Conservation (phyloP, 2,888 invertebrate species). For the Neelides folsomi region DNA sequence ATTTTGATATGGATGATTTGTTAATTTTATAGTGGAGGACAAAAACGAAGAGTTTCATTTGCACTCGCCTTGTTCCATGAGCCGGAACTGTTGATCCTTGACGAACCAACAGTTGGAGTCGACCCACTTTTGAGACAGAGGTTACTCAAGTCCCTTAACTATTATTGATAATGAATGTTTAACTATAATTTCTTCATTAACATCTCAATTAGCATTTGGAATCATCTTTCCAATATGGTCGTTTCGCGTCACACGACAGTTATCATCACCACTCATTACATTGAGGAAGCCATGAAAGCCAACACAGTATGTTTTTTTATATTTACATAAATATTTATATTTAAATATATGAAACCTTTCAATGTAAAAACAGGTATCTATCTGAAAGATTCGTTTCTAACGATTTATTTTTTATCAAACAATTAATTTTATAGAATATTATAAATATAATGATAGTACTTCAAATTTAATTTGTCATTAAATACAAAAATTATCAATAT, state of each 20-base stretch:
- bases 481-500: too few relatives aligned
- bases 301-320: constrained; percentile 33
- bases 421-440: too few relatives aligned
- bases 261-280: constrained; percentile 9
- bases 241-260: constrained; percentile 34
- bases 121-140: constrained; percentile 75
- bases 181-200: background rate
- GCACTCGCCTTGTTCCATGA: constrained; percentile 84
- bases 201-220: constrained; percentile 61
- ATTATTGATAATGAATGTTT: background rate
- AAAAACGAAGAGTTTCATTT: constrained; percentile 77
- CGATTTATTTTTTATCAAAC: too few relatives aligned
- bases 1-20: constrained; percentile 10
- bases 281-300: constrained; percentile 4
- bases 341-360: too few relatives aligned
- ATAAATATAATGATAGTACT: too few relatives aligned
- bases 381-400: too few relatives aligned
- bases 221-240: constrained; percentile 76
- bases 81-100: constrained; percentile 74
- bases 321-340: too few relatives aligned
- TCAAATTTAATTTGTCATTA: too few relatives aligned
- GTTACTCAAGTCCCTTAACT: constrained; percentile 40
- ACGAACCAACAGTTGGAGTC: constrained; percentile 85
- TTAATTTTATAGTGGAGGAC: constrained; percentile 55
- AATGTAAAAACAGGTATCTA: too few relatives aligned